Evolutionary conservation across 1,140 invertebrate genomes (phyloP), one percentile per base, ranked within the genome.

Genomic region (Capitella teleta): DNA sequence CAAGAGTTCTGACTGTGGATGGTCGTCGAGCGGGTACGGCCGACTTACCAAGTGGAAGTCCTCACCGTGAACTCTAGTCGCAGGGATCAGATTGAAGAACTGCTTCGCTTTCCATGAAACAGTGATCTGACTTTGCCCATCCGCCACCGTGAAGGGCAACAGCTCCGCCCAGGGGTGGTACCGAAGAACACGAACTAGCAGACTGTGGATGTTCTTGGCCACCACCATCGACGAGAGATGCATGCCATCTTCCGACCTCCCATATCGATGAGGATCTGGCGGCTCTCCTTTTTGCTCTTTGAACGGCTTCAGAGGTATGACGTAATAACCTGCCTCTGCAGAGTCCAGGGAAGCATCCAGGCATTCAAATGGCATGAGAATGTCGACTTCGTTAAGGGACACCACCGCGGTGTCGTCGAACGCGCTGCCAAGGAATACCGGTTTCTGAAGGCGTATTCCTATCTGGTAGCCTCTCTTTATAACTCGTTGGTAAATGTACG

Each of bases 391-490:
- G 34, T 46, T 45, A 19, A 30, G 16, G 0, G 14, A 5, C 19
- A 43, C 21, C n/a, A 49, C 47, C 14, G 25, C n/a, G n/a, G 34
- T 49, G 18, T 14, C 34, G 47, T 49, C 47, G 21, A 49, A 43
- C 16, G 37, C 12, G 26, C 47, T 49, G 6, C 47, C 47, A 21
- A 21, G n/a, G 24, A 14, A 40, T 4, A 44, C 19, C 34, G 5
- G 16, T n/a, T 30, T 37, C 34, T n/a, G 16, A 37, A 49, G 16
- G 12, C 41, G 38, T 16, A 49, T 28, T 5, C 45, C 45, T 28
- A 47, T 47, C 28, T 36, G 28, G 19, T 30, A 32, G 10, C 28
- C 28, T 19, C 30, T 23, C 28, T 47, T 47, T 19, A 19, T 36
- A 18, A 47, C 36, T 2, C 45, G 28, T 10, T 26, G 45, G 14